Evolutionary conservation across 2,797 vertebrate species (phyloP), one percentile per base, ranked within the genome.

Genomic region (Lagodon rhomboides): DNA sequence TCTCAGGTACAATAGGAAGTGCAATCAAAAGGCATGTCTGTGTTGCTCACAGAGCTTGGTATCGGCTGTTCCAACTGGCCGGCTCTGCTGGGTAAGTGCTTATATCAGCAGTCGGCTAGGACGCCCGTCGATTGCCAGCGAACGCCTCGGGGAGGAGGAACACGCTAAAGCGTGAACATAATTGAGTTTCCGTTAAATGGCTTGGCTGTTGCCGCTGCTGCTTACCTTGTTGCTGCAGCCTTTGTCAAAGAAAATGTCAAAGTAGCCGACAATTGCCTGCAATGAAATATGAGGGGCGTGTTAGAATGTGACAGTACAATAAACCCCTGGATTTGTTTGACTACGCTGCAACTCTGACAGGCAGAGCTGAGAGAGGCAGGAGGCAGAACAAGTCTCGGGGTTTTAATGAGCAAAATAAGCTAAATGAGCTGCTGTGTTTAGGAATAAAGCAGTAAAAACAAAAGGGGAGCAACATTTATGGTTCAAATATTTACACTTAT

Each of bases 261-360:
- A 99, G 95, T 97, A 98, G 87, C 98, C 98, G 89, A 97, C 96
- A 90, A 99, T 72, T 82, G 97, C 98, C 98, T 99, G 92, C 77
- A 93, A 95, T 89, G 91, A 93, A 94, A 94, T 90, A 91, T 88
- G 86, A 93, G 83, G 70, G 50, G 43, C 17, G 51, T 80, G 91
- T 94, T 91, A 94, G 86, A 92, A 91, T 79, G 88, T 93, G 92
- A 92, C 89, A 94, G 85, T 65, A 87, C 85, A 90, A 85, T 89
- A 94, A 93, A 93, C 84, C 74, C 75, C 80, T 76, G 73, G 76
- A 84, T 88, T 68, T 93, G 92, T 94, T 94, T 91, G 87, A 85
- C 78, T 86, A 73, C 67, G n/a, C 73, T 53, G 85, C 80, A 58
- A 20, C 72, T 56, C 41, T 75, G 71, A 85, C 68, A 58, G 18